phyloP scores from a whole-genome alignment of 2,888 invertebrate genomes.

The Girardia tigrina region DNA sequence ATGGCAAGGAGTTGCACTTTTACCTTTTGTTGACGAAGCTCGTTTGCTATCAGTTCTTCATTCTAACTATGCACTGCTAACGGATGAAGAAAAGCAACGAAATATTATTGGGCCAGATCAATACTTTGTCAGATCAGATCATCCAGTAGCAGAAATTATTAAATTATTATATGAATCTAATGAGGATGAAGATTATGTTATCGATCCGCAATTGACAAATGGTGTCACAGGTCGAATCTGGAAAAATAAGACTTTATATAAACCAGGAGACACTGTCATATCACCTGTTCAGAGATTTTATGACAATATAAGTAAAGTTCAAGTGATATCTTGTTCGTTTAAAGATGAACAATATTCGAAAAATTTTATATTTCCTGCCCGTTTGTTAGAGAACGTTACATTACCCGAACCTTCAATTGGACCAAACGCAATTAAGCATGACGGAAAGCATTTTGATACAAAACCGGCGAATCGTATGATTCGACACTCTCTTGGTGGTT shows the following conservation, averaged over 20 bases:
- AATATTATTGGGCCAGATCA: conserved; percentile 76
- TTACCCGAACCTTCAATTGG: no score
- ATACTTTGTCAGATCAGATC: conserved; percentile 67
- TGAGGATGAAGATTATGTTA: background rate
- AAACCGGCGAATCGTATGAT: no score
- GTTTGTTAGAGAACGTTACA: conserved; percentile 54
- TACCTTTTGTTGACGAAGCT: conserved; percentile 90
- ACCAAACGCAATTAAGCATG: no score
- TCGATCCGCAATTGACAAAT: conserved; percentile 56
- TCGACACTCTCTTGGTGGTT: no score
- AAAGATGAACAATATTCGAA: conserved; percentile 65
- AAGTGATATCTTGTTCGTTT: conserved; percentile 49
- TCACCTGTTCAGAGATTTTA: conserved; percentile 37
- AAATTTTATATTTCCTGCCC: conserved; percentile 66
- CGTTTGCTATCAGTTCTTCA: conserved; percentile 67
- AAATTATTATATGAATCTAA: conserved; percentile 24
- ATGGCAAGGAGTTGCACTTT: conserved; percentile 89
- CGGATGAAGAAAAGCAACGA: conserved; percentile 57
- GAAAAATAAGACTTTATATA: conserved; percentile 56
- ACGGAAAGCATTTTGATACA: no score
- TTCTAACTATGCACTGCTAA: conserved; percentile 65
- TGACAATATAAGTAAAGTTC: background rate
- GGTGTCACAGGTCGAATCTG: conserved; percentile 72
- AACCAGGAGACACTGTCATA: conserved; percentile 44
- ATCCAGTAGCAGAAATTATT: conserved; percentile 57